phyloP scores from a whole-genome alignment of 2,113 vertebrate species.

The Tautogolabrus adspersus region DNA sequence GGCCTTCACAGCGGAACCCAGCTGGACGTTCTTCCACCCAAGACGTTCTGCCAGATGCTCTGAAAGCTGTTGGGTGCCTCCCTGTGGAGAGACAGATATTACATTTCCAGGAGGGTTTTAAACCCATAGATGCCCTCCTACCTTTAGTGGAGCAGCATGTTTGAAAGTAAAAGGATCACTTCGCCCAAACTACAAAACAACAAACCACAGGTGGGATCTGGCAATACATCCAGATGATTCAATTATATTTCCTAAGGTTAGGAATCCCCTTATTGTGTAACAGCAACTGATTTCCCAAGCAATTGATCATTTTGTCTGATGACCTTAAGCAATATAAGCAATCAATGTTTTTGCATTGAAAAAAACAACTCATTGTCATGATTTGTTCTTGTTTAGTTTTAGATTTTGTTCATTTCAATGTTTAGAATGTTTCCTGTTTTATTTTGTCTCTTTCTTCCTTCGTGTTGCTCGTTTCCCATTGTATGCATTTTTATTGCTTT shows the following conservation, averaged over 20 bases:
- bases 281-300: too few relatives aligned
- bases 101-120: constrained; percentile 29
- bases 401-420: too few relatives aligned
- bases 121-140: not conserved
- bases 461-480: too few relatives aligned
- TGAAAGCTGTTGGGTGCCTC: constrained; percentile 84
- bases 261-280: too few relatives aligned
- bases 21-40: constrained; percentile 75
- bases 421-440: too few relatives aligned
- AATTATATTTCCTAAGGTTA: not conserved
- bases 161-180: constrained; percentile 11
- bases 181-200: not conserved
- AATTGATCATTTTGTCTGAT: too few relatives aligned
- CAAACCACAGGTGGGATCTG: not conserved
- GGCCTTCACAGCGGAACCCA: constrained; percentile 79
- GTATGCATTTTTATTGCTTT: too few relatives aligned
- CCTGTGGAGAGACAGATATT: constrained; percentile 79
- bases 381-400: too few relatives aligned
- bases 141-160: not conserved
- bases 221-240: constrained; percentile 1
- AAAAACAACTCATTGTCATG: too few relatives aligned
- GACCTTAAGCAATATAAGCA: too few relatives aligned
- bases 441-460: too few relatives aligned
- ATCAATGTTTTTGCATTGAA: too few relatives aligned
- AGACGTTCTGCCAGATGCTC: constrained; percentile 76